These are phyloP conservation scores for Hetaerina titia DNA, from an alignment of 2,888 invertebrate species.

Conservation along the genomic window DNA sequence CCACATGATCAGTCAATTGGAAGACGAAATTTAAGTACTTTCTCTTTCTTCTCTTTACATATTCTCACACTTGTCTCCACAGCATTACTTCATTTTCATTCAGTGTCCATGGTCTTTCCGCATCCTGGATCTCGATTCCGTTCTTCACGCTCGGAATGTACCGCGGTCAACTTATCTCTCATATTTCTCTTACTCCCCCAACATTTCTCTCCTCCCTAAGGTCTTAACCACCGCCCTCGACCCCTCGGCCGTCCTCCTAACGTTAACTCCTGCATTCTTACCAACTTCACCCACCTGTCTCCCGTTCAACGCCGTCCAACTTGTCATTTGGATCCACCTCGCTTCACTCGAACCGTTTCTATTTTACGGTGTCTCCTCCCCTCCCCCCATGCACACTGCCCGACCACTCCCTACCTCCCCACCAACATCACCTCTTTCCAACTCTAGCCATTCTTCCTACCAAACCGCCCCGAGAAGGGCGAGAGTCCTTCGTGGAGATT, in stretches of 20 bases:
- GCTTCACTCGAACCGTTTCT: conserved; percentile 52
- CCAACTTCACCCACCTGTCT: conserved; percentile 60
- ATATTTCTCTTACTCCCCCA: too few relatives aligned
- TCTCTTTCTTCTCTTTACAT: too few relatives aligned
- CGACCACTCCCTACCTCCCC: background rate
- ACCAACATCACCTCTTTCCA: background rate
- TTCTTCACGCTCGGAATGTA: too few relatives aligned
- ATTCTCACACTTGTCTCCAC: too few relatives aligned
- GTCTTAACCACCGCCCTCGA: background rate
- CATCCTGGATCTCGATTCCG: too few relatives aligned
- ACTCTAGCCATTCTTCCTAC: background rate
- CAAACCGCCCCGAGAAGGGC: background rate
- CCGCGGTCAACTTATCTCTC: too few relatives aligned
- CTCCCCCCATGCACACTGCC: background rate
- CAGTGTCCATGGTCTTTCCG: too few relatives aligned
- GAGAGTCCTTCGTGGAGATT: background rate
- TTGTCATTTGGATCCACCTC: conserved; percentile 60
- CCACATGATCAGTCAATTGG: too few relatives aligned
- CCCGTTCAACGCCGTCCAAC: conserved; percentile 32
- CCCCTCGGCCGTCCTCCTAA: background rate
- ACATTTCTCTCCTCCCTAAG: background rate
- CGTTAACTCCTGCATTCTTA: background rate
- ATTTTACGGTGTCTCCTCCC: conserved; percentile 6
- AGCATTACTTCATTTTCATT: too few relatives aligned
- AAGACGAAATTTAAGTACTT: too few relatives aligned